Evolutionary conservation across 2,113 vertebrate species (phyloP), one percentile per base, ranked within the genome.

Genomic region (Myiagra hebetior): DNA sequence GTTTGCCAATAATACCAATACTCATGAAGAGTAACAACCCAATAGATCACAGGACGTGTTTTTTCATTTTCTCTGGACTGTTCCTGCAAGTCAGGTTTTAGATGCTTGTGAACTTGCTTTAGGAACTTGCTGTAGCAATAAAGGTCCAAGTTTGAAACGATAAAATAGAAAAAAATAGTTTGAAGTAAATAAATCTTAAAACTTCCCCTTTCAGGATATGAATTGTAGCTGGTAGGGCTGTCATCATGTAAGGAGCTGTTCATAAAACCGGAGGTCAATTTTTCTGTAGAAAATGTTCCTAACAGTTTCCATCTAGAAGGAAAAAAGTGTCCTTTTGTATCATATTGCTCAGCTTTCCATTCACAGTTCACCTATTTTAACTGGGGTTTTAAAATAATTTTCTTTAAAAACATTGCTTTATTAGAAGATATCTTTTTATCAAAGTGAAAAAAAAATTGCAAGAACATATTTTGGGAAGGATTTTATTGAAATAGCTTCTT

Each of bases 331-430:
- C 7, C 2, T 59, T 87, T 76, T 52, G 4, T 55, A 55, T 63
- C 31, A 10, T 44, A 60, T 19, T 59, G 28, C 15, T 73, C 17
- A 74, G 2, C 2, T 57, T 73, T 86, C 26, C 20, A 41, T 16
- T 31, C 41, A 68, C 27, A 62, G 26, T 39, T 89, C 31, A 46
- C 7, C 9, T 41, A 6, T 2, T 67, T 72, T 78, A 70, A 31
- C 5, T 31, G 7, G 2, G 1, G 0, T 15, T 20, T 23, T 10
- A 2, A 1, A 65, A 42, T 67, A 8, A 6, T 33, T 57, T 89
- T 60, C 6, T 89, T 87, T 23, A 19, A 60, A 91, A 47, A 33
- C 28, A 56, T 12, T 65, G 2, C 39, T 82, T 10, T 62, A 26
- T 49, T 10, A 57, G 28, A 65, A 81, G 31, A 37, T 7, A 44